These are phyloP conservation scores for Nicator chloris DNA, from an alignment of 2,113 vertebrate genomes.

Conservation along the genomic window DNA sequence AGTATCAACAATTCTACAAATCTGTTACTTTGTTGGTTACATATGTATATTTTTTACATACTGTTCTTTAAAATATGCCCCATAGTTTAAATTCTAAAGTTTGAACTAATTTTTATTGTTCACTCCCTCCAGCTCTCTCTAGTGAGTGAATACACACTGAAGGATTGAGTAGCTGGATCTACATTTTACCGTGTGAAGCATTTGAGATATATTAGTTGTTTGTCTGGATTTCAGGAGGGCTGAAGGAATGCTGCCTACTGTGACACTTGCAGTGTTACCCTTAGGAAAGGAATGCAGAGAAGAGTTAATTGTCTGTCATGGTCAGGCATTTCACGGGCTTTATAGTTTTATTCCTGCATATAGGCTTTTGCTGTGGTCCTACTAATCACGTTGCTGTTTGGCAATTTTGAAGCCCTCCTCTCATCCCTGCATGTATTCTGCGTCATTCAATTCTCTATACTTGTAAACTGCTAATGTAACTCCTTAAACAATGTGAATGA, in stretches of 20 bases:
- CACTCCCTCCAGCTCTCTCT: not conserved
- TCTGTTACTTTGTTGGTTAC: not conserved
- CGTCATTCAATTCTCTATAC: not conserved
- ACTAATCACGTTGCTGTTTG: not conserved
- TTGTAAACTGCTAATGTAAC: not conserved
- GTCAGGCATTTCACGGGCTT: not conserved
- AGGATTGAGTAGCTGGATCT: not conserved
- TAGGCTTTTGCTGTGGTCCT: not conserved
- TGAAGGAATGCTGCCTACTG: not conserved
- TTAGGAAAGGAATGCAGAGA: conserved; percentile 2
- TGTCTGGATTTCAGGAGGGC: not conserved
- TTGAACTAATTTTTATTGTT: not conserved
- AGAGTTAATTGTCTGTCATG: not conserved
- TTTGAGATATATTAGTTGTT: not conserved
- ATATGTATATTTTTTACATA: not conserved
- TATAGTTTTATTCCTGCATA: not conserved
- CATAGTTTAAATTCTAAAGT: not conserved
- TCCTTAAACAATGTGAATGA: not conserved
- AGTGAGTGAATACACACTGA: not conserved
- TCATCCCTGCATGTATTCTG: not conserved
- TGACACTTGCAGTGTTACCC: not conserved
- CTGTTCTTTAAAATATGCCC: not conserved
- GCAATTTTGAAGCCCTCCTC: not conserved
- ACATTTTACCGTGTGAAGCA: not conserved
- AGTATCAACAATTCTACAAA: not conserved